phyloP scores from a whole-genome alignment of 2,113 vertebrate species.

The Scomber japonicus region DNA sequence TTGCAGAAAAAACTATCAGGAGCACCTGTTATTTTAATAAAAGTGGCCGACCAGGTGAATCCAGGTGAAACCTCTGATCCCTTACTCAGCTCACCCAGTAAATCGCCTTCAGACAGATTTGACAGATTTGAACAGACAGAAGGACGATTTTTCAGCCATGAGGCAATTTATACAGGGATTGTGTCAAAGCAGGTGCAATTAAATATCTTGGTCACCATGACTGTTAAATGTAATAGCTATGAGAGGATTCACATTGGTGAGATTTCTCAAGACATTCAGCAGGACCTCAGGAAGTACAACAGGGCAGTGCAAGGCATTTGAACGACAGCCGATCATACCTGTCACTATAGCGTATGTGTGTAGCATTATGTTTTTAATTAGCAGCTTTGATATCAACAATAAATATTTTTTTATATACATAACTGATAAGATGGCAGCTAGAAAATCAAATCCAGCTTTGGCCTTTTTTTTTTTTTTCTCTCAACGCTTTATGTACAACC shows the following conservation, averaged over 20 bases:
- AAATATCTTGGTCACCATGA: not conserved
- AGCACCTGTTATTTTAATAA: constrained; percentile 60
- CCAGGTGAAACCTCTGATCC: constrained; percentile 38
- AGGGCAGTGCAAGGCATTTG: not conserved
- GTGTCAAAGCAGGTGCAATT: constrained; percentile 6
- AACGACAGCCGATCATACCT: not conserved
- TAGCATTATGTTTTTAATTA: not conserved
- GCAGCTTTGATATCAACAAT: no score
- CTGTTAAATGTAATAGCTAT: constrained; percentile 2
- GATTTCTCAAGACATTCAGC: constrained; percentile 2
- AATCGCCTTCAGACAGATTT: constrained; percentile 26
- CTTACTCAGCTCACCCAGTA: constrained; percentile 35
- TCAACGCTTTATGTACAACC: constrained; percentile 14
- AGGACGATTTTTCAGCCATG: constrained; percentile 2
- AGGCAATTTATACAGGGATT: not conserved
- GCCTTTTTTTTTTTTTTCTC: constrained; percentile 40
- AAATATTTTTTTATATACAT: no score
- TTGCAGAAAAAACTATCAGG: constrained; percentile 5
- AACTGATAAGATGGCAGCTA: no score
- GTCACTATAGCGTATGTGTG: not conserved
- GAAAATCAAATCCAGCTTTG: constrained; percentile 5
- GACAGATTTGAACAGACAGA: constrained; percentile 2
- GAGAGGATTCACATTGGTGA: constrained; percentile 7
- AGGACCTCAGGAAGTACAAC: not conserved
- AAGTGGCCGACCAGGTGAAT: constrained; percentile 41